Percentiles rank a stretch among this genome's conserved stretches.
Evolutionary conservation across 2,888 invertebrate genomes (phyloP).

Genomic region (Sturmia bella): DNA sequence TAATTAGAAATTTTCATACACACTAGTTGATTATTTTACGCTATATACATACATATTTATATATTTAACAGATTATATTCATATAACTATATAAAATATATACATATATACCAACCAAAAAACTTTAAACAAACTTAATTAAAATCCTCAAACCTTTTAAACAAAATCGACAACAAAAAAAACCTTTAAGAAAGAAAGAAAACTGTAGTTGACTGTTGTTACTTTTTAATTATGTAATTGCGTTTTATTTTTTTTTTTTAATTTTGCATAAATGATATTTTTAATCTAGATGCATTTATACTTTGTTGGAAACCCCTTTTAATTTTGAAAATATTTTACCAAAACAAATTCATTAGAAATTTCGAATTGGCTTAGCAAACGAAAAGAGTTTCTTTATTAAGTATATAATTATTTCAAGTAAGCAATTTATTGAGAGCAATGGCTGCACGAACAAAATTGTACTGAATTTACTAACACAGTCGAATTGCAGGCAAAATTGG

Average conservation of each 20-base stretch:
- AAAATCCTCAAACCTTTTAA: slow-evolving; percentile 42
- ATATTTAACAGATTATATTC: slow-evolving; percentile 74
- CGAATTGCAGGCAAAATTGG: too few species aligned
- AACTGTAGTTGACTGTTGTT: slow-evolving; percentile 80
- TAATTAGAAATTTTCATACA: slow-evolving; percentile 66
- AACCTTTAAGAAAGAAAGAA: slow-evolving; percentile 72
- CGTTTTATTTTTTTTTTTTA: slow-evolving; percentile 52
- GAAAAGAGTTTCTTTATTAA: slow-evolving; percentile 14
- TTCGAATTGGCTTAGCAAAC: slow-evolving; percentile 46
- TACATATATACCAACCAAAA: slow-evolving; percentile 42
- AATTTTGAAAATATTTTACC: slow-evolving; percentile 59
- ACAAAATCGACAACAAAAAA: slow-evolving; percentile 37
- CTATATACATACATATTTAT: slow-evolving; percentile 68
- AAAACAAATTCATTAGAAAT: slow-evolving; percentile 61
- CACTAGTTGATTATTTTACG: slow-evolving; percentile 70
- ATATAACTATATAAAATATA: slow-evolving; percentile 50
- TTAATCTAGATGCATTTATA: slow-evolving; percentile 69
- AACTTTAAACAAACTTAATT: slow-evolving; percentile 45
- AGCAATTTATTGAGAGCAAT: slow-evolving; percentile 39
- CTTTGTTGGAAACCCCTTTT: slow-evolving; percentile 67
- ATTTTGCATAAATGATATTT: slow-evolving; percentile 68
- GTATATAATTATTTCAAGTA: slow-evolving; percentile 63
- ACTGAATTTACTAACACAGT: background rate
- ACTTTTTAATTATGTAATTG: slow-evolving; percentile 68
- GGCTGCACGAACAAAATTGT: background rate